These are phyloP conservation scores for Zophobas morio DNA, from an alignment of 1,140 invertebrate genomes.

Conservation along the genomic window DNA sequence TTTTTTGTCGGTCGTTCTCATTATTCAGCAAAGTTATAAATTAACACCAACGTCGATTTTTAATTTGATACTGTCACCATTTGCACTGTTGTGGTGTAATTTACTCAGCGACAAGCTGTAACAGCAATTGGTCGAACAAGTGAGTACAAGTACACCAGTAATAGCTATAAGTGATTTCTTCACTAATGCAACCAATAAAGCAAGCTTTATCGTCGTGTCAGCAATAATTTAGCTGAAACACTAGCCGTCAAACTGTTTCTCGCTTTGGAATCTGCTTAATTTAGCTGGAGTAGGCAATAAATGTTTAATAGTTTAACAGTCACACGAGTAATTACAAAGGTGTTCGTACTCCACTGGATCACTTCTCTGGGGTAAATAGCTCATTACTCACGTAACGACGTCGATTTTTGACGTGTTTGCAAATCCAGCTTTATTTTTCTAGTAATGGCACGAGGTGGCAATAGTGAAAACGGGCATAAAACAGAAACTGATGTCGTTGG, in stretches of 20 bases:
- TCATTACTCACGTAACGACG: not conserved
- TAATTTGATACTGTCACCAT: not conserved
- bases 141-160: not conserved
- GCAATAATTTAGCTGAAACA: conserved; percentile 14
- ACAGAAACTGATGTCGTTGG: conserved; percentile 34
- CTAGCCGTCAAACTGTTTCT: conserved; percentile 11
- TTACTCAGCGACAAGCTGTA: too few relatives aligned
- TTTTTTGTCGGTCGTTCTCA: too few relatives aligned
- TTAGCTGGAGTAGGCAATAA: conserved; percentile 4
- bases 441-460: conserved; percentile 1
- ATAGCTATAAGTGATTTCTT: conserved; percentile 26
- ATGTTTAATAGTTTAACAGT: conserved; percentile 15
- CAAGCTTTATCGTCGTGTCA: conserved; percentile 3
- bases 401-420: conserved; percentile 7
- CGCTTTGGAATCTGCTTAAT: not conserved
- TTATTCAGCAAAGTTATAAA: too few relatives aligned
- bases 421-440: not conserved
- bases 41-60: not conserved
- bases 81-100: too few relatives aligned
- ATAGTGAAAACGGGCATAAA: conserved; percentile 38
- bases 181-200: not conserved
- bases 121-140: not conserved
- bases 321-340: conserved; percentile 7
- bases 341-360: not conserved
- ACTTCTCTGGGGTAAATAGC: not conserved